Evolutionary conservation across 1,140 invertebrate genomes (phyloP).

Genomic region (Rhizoglyphus robini): DNA sequence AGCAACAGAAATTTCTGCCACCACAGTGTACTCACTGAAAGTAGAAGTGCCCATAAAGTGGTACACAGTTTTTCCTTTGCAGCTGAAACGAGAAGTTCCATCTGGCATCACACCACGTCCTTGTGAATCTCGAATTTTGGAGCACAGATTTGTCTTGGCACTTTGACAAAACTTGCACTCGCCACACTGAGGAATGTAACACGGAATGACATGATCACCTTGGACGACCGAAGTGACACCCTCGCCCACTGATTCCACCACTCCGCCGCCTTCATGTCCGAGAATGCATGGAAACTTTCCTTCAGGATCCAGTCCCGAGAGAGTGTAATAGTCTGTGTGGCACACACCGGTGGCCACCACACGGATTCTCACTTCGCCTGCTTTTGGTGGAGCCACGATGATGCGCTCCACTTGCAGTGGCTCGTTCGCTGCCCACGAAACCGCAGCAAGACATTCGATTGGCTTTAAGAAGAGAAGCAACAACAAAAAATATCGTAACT

Average conservation of each 20-base stretch:
- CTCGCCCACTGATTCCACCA: too few relatives aligned
- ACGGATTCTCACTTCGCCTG: slow-evolving; percentile 49
- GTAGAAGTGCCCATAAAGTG: slow-evolving; percentile 99
- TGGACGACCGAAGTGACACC: slow-evolving; percentile 78
- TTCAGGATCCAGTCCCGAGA: slow-evolving; percentile 82
- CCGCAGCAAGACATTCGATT: too few relatives aligned
- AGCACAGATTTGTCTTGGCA: too few relatives aligned
- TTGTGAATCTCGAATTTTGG: slow-evolving; percentile 69
- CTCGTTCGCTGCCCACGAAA: slow-evolving; percentile 76
- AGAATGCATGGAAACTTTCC: slow-evolving; percentile 82
- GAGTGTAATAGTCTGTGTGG: slow-evolving; percentile 91
- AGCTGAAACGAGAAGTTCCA: too few relatives aligned
- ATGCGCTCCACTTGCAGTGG: slow-evolving; percentile 75
- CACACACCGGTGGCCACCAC: slow-evolving; percentile 76
- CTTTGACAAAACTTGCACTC: too few relatives aligned
- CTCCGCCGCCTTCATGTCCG: slow-evolving; percentile 87
- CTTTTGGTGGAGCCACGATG: too few relatives aligned
- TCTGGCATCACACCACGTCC: slow-evolving; percentile 59
- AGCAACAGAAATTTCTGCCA: slow-evolving; percentile 60
- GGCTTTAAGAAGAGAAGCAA: too few relatives aligned
- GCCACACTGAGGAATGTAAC: too few relatives aligned
- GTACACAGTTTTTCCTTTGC: slow-evolving; percentile 71
- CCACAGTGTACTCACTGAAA: too few relatives aligned
- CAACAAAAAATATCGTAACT: too few relatives aligned
- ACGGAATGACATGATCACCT: slow-evolving; percentile 97